Percentiles rank a stretch among this genome's conserved stretches.
These are phyloP conservation scores for Chaenocephalus aceratus DNA, from an alignment of 2,113 vertebrate genomes.

Conservation along the genomic window DNA sequence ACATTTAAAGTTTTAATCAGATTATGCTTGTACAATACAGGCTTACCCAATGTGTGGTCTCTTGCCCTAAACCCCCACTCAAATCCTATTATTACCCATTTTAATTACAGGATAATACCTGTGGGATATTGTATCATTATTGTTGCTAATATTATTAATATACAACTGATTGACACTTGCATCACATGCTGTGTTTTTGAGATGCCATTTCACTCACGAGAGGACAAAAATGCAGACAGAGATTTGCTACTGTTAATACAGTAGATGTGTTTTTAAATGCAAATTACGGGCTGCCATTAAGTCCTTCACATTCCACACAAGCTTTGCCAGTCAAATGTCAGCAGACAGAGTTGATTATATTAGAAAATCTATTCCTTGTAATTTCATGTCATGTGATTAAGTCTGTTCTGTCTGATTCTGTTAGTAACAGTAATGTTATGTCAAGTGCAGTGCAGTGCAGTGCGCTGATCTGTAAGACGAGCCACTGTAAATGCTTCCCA, in stretches of 20 bases:
- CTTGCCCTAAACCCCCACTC: constrained; percentile 58
- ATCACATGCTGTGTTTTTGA: constrained; percentile 59
- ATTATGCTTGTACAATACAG: constrained; percentile 82
- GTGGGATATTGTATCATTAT: constrained; percentile 83
- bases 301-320: constrained; percentile 54
- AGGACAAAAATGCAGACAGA: constrained; percentile 1
- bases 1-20: constrained; percentile 82
- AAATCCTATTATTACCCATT: constrained; percentile 83
- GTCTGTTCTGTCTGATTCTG: constrained; percentile 2
- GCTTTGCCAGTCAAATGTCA: constrained; percentile 52
- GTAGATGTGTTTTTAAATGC: constrained; percentile 29
- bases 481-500: constrained; percentile 29
- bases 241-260: constrained; percentile 22
- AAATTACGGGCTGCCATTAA: constrained; percentile 20
- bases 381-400: constrained; percentile 25
- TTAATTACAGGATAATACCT: constrained; percentile 83
- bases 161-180: constrained; percentile 60
- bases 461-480: constrained; percentile 34
- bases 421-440: constrained; percentile 36
- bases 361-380: constrained; percentile 29
- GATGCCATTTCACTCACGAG: constrained; percentile 20
- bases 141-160: constrained; percentile 74
- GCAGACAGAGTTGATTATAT: constrained; percentile 19
- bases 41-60: constrained; percentile 85
- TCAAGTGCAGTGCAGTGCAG: constrained; percentile 28